Conservation (phyloP, 2,888 invertebrate species). For the Diabrotica balteata region DNA sequence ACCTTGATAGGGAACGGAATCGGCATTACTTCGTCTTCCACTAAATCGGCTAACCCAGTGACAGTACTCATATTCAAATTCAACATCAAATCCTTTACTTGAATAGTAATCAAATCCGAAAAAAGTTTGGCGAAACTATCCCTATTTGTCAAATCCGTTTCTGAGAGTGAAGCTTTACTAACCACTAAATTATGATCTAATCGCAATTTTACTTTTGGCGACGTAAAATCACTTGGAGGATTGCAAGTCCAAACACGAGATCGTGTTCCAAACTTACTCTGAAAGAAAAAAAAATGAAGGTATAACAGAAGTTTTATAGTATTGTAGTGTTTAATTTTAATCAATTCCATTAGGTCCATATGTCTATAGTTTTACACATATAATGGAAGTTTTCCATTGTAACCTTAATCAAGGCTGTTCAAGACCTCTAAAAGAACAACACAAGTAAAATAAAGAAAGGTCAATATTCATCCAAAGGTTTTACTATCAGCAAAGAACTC, state of each 20-base stretch:
- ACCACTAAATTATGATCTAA: conserved; percentile 67
- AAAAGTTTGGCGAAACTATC: conserved; percentile 60
- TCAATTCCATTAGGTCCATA: no score
- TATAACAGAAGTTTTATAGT: no score
- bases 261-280: conserved; percentile 84
- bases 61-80: conserved; percentile 83
- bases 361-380: no score
- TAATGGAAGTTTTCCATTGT: no score
- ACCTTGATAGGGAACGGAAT: conserved; percentile 85
- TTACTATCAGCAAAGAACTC: no score
- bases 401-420: no score
- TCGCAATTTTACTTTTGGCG: conserved; percentile 67
- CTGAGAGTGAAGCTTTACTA: conserved; percentile 51
- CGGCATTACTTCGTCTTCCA: conserved; percentile 86
- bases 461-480: no score
- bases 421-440: no score
- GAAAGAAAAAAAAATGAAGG: conserved; percentile 43
- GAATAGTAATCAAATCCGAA: conserved; percentile 68
- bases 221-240: conserved; percentile 60
- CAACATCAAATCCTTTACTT: conserved; percentile 71
- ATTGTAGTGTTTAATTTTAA: no score
- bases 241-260: conserved; percentile 83
- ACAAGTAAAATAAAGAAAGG: no score
- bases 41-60: conserved; percentile 80
- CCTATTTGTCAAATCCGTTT: conserved; percentile 60